These are phyloP conservation scores for Heteromyza rotundicornis DNA, from an alignment of 2,888 invertebrate species.

Conservation along the genomic window DNA sequence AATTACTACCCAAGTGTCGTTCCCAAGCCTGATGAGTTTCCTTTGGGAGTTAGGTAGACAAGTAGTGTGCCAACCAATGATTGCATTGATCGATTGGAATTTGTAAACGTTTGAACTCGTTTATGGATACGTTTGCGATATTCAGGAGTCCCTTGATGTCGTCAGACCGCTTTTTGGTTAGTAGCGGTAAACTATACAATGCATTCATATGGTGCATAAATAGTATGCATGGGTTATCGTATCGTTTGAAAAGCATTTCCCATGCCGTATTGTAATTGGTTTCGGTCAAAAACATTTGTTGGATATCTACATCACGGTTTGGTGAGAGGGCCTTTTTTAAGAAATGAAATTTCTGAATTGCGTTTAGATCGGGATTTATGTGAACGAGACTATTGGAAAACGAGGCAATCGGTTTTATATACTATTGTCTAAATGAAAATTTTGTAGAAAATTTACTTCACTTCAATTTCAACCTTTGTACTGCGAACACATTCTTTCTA, in stretches of 20 bases:
- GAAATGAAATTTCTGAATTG: conserved; percentile 24
- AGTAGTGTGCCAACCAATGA: conserved; percentile 18
- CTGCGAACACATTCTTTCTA: too few species aligned
- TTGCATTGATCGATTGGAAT: conserved; percentile 8
- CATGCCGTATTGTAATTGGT: conserved; percentile 19
- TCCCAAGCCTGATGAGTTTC: conserved; percentile 22
- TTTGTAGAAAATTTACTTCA: too few species aligned
- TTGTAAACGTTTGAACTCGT: conserved; percentile 9
- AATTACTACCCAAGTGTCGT: conserved; percentile 14
- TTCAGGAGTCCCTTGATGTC: conserved; percentile 9
- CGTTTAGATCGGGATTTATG: conserved; percentile 13
- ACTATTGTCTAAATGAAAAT: too few species aligned
- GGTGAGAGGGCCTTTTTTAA: conserved; percentile 17
- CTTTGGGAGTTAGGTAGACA: conserved; percentile 13
- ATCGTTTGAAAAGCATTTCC: conserved; percentile 15
- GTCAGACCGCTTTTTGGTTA: background rate
- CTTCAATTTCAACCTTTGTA: too few species aligned
- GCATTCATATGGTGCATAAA: conserved; percentile 20
- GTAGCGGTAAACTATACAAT: conserved; percentile 10
- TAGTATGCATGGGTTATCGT: conserved; percentile 10
- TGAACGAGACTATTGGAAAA: too few species aligned
- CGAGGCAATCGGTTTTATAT: too few species aligned
- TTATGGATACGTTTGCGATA: conserved; percentile 13
- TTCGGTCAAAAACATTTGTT: conserved; percentile 15
- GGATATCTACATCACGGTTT: conserved; percentile 16